Base-by-base conservation (phyloP, 2,888 invertebrate genomes). In the Acleris cristana region DNA sequence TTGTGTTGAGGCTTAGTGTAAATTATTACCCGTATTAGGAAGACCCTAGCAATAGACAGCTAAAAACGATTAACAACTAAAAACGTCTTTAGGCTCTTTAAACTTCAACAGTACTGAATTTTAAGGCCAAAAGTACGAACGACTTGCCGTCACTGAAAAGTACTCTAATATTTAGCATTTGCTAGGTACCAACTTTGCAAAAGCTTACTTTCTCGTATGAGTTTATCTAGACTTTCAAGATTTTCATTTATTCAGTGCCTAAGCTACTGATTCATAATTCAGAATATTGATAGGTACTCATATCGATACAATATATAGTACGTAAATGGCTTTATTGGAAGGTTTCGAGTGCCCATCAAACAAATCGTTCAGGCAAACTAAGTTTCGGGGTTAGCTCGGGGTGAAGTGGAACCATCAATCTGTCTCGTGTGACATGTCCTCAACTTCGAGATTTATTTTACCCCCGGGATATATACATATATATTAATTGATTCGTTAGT, bases 291-390 rank as follows among this genome's bases (percentile, higher is more conserved):
- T 34, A 34, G 34, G 10, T 62, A 57, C 53, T 53, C 14, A 34
- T 53, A 67, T 62, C 63, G 67, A 58, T 67, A 67, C 53, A 48
- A 67, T 67, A 54, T 67, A 63, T 62, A 26, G 53, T 58, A 34
- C 40, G 48, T 53, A 61, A 62, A 57, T 67, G 40, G 53, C 53
- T 63, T 58, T 62, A 66, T 62, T 53, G 21, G 30, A 56, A 30
- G 56, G 61, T 52, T 61, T 65, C 53, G 52, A 48, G 19, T 53
- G 45, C 26, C 67, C 49, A 57, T 62, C 57, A 40, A 62, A 67
- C 62, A 67, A 48, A 62, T 62, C 34, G 62, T 62, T 52, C 16
- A 30, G 57, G 40, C 55, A 62, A 30, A 62, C 66, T 34, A 62
- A 66, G 62, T 62, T 62, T 66, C 48, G 34, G 63, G n/a, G 23